Evolutionary conservation across 2,797 vertebrate genomes (phyloP).

Genomic region (Yasuhikotakia modesta): DNA sequence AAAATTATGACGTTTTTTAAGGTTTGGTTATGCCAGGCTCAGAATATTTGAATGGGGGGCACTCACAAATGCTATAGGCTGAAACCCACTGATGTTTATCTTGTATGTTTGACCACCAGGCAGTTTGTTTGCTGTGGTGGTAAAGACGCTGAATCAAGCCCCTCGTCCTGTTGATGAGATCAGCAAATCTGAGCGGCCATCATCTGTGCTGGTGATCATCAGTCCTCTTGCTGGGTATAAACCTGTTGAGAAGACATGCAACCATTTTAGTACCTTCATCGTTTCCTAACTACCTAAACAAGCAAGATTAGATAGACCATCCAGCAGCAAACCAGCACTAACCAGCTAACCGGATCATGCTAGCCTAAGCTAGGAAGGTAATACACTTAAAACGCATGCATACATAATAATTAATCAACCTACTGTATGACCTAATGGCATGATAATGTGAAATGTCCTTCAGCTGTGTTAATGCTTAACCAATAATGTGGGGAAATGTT

Average conservation of each 20-base stretch:
- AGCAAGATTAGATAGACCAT: too few relatives aligned
- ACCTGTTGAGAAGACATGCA: too few relatives aligned
- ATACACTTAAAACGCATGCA: neutral
- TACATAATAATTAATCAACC: slow-evolving; percentile 13
- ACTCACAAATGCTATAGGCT: too few relatives aligned
- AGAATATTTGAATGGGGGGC: too few relatives aligned
- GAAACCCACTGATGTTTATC: too few relatives aligned
- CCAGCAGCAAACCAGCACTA: neutral
- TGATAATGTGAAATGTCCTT: slow-evolving; percentile 5
- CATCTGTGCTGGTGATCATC: slow-evolving; percentile 78
- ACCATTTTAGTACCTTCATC: too few relatives aligned
- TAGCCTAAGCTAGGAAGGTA: neutral
- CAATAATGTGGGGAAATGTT: neutral
- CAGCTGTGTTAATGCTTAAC: slow-evolving; percentile 22
- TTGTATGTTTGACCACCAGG: slow-evolving; percentile 54
- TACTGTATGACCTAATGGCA: neutral
- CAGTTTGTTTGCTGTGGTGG: slow-evolving; percentile 62
- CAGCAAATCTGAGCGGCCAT: slow-evolving; percentile 76
- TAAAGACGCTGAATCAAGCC: slow-evolving; percentile 72
- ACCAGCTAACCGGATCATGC: neutral
- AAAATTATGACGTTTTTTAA: too few relatives aligned
- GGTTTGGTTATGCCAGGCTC: too few relatives aligned
- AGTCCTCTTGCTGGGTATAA: slow-evolving; percentile 76
- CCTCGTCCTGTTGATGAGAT: slow-evolving; percentile 69
- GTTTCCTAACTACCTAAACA: too few relatives aligned